These are phyloP conservation scores for Lichenostomus cassidix DNA, from an alignment of 2,113 vertebrate species.

Conservation along the genomic window DNA sequence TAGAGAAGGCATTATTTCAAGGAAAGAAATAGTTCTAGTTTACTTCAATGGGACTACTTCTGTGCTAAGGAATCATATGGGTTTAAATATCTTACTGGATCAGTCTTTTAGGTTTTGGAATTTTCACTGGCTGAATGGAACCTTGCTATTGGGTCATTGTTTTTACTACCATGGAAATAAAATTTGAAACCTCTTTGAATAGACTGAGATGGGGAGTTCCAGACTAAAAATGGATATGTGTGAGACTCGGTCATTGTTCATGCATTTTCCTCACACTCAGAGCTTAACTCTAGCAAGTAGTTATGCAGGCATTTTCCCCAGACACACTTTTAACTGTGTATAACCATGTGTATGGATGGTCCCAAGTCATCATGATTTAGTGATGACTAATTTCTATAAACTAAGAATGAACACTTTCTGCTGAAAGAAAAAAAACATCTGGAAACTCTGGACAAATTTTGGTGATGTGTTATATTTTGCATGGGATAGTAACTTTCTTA, in stretches of 20 bases:
- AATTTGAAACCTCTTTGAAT: constrained; percentile 11
- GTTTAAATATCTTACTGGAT: constrained; percentile 19
- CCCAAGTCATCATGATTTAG: not conserved
- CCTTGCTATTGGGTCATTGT: constrained; percentile 22
- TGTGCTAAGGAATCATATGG: not conserved
- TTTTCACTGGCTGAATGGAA: constrained; percentile 32
- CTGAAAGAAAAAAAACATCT: not conserved
- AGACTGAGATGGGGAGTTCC: not conserved
- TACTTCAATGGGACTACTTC: constrained; percentile 7
- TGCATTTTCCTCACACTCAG: not conserved
- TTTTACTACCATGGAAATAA: constrained; percentile 29
- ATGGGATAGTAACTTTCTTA: not conserved
- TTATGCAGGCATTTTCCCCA: not conserved
- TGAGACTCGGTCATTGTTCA: constrained; percentile 35
- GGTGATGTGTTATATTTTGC: not conserved
- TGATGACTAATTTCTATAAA: not conserved
- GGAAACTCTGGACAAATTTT: not conserved
- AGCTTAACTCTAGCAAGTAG: not conserved
- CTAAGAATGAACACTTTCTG: not conserved
- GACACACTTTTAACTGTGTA: not conserved
- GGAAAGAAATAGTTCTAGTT: constrained; percentile 29
- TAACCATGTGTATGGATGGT: not conserved
- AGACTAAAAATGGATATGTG: constrained; percentile 43
- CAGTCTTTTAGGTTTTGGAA: not conserved
- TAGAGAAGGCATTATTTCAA: not conserved